Evolutionary conservation across 2,888 invertebrate genomes (phyloP).

Genomic region (Chrysodeixis includens): DNA sequence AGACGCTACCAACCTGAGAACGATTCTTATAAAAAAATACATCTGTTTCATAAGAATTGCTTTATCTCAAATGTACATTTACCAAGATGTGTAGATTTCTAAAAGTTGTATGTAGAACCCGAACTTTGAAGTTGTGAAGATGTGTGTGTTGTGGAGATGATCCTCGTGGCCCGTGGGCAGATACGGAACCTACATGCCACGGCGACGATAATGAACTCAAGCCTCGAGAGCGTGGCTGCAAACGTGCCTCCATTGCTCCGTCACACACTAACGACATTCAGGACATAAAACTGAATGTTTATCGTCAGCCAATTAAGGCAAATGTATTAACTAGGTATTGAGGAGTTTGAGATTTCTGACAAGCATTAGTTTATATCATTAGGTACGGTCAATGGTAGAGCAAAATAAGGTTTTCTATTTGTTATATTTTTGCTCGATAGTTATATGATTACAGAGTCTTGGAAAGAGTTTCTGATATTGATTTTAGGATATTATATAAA

Average conservation of each 20-base stretch:
- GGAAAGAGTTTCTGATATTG: no score
- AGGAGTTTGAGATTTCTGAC: background rate
- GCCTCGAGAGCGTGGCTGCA: constrained; percentile 18
- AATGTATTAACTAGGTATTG: constrained; percentile 18
- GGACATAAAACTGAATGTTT: constrained; percentile 29
- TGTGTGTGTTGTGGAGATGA: no score
- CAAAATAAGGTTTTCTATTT: background rate
- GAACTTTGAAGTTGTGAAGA: background rate
- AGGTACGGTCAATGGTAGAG: background rate
- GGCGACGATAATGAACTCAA: constrained; percentile 24
- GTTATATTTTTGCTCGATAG: background rate
- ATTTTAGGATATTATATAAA: no score
- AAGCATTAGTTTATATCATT: no score
- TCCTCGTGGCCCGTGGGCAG: constrained; percentile 3
- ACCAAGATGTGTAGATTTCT: constrained; percentile 14
- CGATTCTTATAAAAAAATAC: constrained; percentile 19
- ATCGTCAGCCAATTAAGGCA: constrained; percentile 20
- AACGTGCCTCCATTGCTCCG: constrained; percentile 17
- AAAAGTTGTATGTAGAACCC: background rate
- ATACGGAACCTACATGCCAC: background rate
- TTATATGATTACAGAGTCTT: no score
- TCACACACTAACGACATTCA: constrained; percentile 15
- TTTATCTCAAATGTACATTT: constrained; percentile 23
- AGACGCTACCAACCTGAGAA: constrained; percentile 40
- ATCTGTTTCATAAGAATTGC: constrained; percentile 22